These are phyloP conservation scores for Bujurquina vittata DNA, from an alignment of 2,113 vertebrate genomes.

Conservation along the genomic window DNA sequence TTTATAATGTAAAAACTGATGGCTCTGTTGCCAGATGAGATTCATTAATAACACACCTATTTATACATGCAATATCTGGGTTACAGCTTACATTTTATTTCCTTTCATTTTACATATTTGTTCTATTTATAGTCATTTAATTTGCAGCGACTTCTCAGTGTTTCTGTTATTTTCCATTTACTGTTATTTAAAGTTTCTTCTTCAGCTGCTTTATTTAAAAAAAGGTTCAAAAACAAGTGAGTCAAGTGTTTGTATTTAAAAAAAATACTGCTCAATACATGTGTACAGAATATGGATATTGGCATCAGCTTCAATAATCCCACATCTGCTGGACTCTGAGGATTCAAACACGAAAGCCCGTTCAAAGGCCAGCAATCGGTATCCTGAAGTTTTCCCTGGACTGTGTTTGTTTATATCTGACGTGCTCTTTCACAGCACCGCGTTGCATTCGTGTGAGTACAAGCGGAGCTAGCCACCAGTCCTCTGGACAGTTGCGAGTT, in stretches of 20 bases:
- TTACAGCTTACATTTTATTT: background rate
- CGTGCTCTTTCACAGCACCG: background rate
- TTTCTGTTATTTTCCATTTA: background rate
- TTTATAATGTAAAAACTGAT: background rate
- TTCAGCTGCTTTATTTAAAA: background rate
- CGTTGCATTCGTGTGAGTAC: background rate
- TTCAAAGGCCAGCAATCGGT: background rate
- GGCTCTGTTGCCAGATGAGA: background rate
- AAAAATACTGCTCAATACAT: background rate
- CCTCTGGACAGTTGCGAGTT: conserved; percentile 36
- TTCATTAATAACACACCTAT: background rate
- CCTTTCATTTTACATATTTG: background rate
- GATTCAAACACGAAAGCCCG: background rate
- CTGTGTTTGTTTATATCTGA: background rate
- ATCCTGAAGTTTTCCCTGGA: background rate
- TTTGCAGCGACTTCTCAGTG: background rate
- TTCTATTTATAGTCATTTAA: background rate
- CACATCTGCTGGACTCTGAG: background rate
- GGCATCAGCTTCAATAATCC: background rate
- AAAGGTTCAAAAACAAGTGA: background rate
- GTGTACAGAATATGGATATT: background rate
- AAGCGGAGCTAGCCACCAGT: background rate
- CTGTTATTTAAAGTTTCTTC: background rate
- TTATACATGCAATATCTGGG: background rate
- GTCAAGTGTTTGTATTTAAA: background rate